Evolutionary conservation across 2,888 invertebrate species (phyloP), one percentile per base, ranked within the genome.

Genomic region (Sminthurides aquaticus): DNA sequence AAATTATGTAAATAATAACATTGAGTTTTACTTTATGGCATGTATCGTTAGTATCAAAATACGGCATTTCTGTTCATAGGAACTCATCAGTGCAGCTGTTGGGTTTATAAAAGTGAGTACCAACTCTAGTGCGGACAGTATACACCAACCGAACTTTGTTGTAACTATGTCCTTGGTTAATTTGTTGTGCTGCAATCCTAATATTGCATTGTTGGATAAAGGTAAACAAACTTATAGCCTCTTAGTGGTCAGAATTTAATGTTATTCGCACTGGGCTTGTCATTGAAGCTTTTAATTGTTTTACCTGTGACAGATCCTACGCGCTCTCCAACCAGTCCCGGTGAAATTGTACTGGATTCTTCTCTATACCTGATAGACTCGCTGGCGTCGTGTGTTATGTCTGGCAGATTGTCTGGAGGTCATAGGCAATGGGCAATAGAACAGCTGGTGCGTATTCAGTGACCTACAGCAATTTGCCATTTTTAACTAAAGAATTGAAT

Each of bases 401-500:
- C 85, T 0, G 79, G 80, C 24, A 79, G 80, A 58, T 78, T 84
- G n/a, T 78, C 80, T 52, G 77, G 80, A 18, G 77, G 77, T 27
- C 80, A 82, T 71, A 79, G 84, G 34, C 83, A 84, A 75, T 86
- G 85, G 86, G 84, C 85, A 0, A 80, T 82, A 1, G 82, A 83
- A 68, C 84, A 85, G 76, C 77, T 86, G 68, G 83, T 84, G 75
- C 79, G 79, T 65, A 29, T 18, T 61, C n/a, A n/a, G n/a, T n/a
- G n/a, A n/a, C n/a, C n/a, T n/a, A n/a, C n/a, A n/a, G n/a, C n/a
- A 2, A n/a, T 62, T 59, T n/a, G n/a, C 60, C 24, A 34, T 49
- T 22, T 55, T 34, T 66, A 28, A 52, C 49, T n/a, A 54, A 61
- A 26, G 18, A 26, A 22, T 11, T 54, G 20, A 15, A 11, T 57